Conservation (phyloP, 2,888 invertebrate genomes). For the Acrobasis consociella region DNA sequence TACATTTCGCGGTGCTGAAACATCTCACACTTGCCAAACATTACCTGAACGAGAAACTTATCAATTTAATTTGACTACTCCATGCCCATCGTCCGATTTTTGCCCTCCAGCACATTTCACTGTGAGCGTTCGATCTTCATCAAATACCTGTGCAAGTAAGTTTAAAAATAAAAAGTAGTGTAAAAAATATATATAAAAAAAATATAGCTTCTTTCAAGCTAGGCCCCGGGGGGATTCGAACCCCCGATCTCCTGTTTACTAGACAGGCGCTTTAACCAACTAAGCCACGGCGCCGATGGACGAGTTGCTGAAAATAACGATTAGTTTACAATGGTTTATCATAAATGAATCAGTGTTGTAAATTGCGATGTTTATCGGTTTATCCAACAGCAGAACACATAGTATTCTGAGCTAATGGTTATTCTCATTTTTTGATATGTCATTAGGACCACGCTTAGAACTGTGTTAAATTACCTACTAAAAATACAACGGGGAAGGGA, state of each 20-base stretch:
- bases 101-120: constrained; percentile 80
- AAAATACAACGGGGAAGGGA: too few relatives aligned
- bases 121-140: constrained; percentile 72
- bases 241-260: constrained; percentile 83
- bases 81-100: constrained; percentile 72
- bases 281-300: constrained; percentile 79
- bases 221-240: constrained; percentile 83
- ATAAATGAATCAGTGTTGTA: too few relatives aligned
- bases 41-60: constrained; percentile 66
- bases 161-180: constrained; percentile 21
- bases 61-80: constrained; percentile 73
- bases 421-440: too few relatives aligned
- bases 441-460: too few relatives aligned
- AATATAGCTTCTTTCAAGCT: constrained; percentile 28
- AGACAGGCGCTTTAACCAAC: constrained; percentile 83
- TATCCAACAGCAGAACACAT: too few relatives aligned
- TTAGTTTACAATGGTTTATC: constrained; percentile 23
- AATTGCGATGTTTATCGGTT: too few relatives aligned
- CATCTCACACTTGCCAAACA: constrained; percentile 73
- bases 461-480: too few relatives aligned
- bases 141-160: constrained; percentile 84
- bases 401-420: too few relatives aligned
- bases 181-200: constrained; percentile 22
- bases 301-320: constrained; percentile 40
- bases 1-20: constrained; percentile 75